Conservation (phyloP, 2,797 vertebrate genomes). For the Microctenopoma stevenorrisi region DNA sequence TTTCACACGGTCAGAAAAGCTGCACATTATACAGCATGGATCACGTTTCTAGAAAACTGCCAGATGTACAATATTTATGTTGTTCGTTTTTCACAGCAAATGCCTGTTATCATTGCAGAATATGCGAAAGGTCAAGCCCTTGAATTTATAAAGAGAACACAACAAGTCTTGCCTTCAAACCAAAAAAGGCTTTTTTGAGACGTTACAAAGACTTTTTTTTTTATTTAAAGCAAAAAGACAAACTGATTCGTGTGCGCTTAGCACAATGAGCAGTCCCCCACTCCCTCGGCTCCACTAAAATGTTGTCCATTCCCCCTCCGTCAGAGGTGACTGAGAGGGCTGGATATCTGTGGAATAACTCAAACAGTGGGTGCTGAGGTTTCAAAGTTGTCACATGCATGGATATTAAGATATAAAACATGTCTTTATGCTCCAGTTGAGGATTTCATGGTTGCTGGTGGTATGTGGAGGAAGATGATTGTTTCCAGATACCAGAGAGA, state of each 20-base stretch:
- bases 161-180: conserved; percentile 59
- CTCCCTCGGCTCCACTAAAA: conserved; percentile 9
- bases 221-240: too few species aligned
- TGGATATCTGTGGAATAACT: conserved; percentile 55
- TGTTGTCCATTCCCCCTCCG: conserved; percentile 24
- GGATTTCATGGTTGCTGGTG: conserved; percentile 80
- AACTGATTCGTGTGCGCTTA: background rate
- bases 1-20: conserved; percentile 45
- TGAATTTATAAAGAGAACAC: conserved; percentile 55
- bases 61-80: conserved; percentile 51
- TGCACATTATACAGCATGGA: conserved; percentile 29
- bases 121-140: conserved; percentile 46
- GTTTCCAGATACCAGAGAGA: conserved; percentile 78
- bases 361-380: conserved; percentile 62
- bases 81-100: conserved; percentile 28
- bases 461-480: conserved; percentile 80
- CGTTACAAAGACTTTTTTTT: conserved; percentile 7
- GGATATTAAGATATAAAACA: conserved; percentile 82
- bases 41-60: conserved; percentile 49
- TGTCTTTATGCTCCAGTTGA: conserved; percentile 78
- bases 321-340: conserved; percentile 45
- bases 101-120: conserved; percentile 43
- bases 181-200: conserved; percentile 25
- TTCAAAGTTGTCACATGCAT: conserved; percentile 77
- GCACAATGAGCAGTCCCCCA: background rate